Conservation (phyloP, 2,113 vertebrate species). For the Chaetodon trifascialis region DNA sequence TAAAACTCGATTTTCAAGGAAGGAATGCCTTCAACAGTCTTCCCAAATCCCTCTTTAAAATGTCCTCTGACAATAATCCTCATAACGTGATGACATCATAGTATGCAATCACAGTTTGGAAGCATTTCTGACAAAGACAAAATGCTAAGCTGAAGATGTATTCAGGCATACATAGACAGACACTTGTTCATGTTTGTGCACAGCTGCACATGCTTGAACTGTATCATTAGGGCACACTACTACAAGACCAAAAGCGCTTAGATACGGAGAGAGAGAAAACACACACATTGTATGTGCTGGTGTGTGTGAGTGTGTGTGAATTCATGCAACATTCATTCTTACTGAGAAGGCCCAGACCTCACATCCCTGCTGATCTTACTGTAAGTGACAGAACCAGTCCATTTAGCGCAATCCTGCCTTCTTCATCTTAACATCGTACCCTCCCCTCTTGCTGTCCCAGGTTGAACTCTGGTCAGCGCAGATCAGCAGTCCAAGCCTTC, state of each 20-base stretch:
- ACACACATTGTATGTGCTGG: conserved; percentile 11
- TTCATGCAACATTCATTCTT: conserved; percentile 55
- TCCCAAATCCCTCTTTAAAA: background rate
- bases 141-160: conserved; percentile 34
- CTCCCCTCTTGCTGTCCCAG: conserved; percentile 6
- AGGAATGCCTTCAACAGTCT: too few relatives aligned
- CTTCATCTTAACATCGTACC: conserved; percentile 12
- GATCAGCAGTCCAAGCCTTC: conserved; percentile 7
- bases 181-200: conserved; percentile 33
- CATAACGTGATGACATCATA: background rate
- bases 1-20: background rate
- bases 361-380: conserved; percentile 56
- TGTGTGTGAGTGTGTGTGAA: background rate
- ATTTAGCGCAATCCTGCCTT: conserved; percentile 34
- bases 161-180: conserved; percentile 25
- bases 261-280: conserved; percentile 14
- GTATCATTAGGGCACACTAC: conserved; percentile 16
- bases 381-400: conserved; percentile 64
- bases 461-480: conserved; percentile 27
- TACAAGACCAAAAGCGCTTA: conserved; percentile 13
- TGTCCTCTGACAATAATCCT: background rate
- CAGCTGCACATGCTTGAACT: conserved; percentile 36
- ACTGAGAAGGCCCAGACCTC: conserved; percentile 34
- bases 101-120: background rate
- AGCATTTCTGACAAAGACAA: conserved; percentile 24